phyloP scores from a whole-genome alignment of 2,113 vertebrate genomes.

The Miniopterus natalensis region DNA sequence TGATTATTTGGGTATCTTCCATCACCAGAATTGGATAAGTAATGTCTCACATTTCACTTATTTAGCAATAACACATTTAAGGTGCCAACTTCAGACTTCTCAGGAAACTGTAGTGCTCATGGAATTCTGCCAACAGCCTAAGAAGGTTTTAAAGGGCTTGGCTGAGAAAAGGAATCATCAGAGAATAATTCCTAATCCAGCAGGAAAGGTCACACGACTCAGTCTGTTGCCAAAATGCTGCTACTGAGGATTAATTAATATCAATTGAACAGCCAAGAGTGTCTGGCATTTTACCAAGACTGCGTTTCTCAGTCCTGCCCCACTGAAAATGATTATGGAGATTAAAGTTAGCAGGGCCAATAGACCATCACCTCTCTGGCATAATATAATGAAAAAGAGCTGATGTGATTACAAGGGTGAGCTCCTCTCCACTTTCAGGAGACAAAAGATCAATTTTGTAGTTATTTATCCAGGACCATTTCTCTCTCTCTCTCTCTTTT shows the following conservation, averaged over 20 bases:
- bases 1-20: slow-evolving; percentile 11
- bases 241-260: slow-evolving; percentile 74
- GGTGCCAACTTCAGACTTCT: slow-evolving; percentile 59
- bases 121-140: slow-evolving; percentile 63
- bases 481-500: not conserved
- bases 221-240: slow-evolving; percentile 65
- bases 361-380: not conserved
- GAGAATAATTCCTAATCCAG: slow-evolving; percentile 28
- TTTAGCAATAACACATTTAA: slow-evolving; percentile 55
- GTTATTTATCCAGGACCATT: not conserved
- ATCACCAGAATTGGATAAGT: slow-evolving; percentile 45
- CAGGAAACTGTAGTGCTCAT: not conserved
- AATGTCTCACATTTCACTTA: slow-evolving; percentile 58
- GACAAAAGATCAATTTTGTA: not conserved
- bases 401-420: not conserved
- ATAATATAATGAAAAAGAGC: not conserved
- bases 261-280: slow-evolving; percentile 26
- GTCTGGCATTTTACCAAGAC: slow-evolving; percentile 34
- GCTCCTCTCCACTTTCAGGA: not conserved
- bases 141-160: slow-evolving; percentile 53
- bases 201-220: slow-evolving; percentile 58
- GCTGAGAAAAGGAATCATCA: slow-evolving; percentile 43
- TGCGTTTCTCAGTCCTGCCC: not conserved
- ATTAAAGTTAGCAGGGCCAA: not conserved
- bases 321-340: not conserved